Base-by-base conservation (phyloP, 2,113 vertebrate genomes). In the Girardinichthys multiradiatus region DNA sequence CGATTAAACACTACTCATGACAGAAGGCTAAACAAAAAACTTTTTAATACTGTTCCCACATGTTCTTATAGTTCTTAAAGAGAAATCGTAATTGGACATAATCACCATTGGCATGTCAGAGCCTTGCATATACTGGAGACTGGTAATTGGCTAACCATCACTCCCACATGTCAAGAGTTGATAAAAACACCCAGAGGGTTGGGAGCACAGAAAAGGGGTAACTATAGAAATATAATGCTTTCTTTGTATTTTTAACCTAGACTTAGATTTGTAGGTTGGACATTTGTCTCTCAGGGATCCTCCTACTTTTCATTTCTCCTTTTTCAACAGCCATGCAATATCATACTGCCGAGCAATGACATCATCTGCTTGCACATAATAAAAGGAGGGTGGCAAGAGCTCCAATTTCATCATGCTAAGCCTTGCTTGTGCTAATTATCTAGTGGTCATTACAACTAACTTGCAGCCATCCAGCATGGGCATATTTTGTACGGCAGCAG, bases 371-470 rank as follows among this genome's bases (percentile, higher is more conserved):
- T 62, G 67, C 61, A 67, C 57, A 59, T 71, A 68, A 60, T 76
- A 24, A 60, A 51, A 33, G 9, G 29, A 67, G 45, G n/a, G 61
- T 6, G 54, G n/a, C 1, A 1, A 58, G 26, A 31, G 31, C 81
- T 87, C 81, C 77, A 11, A 84, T 88, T 74, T 65, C 62, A 29
- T 62, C 66, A 60, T 51, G 31, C 57, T 30, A n/a, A 75, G 62
- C 77, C 26, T 4, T 57, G 42, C 74, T 80, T 70, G 74, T 84
- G 75, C 79, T 86, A 77, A 84, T 84, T 63, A 86, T 66, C 62
- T 74, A 45, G 60, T 54, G 70, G 64, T 77, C 66, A 59, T 86
- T 89, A 86, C 66, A 64, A 61, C 31, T 68, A 76, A 86, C 82
- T 84, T 54, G 19, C 21, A 54, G 48, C 17, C 64, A 67, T 69